Conservation (phyloP, 2,888 invertebrate genomes). For the Anagyrus pseudococci region DNA sequence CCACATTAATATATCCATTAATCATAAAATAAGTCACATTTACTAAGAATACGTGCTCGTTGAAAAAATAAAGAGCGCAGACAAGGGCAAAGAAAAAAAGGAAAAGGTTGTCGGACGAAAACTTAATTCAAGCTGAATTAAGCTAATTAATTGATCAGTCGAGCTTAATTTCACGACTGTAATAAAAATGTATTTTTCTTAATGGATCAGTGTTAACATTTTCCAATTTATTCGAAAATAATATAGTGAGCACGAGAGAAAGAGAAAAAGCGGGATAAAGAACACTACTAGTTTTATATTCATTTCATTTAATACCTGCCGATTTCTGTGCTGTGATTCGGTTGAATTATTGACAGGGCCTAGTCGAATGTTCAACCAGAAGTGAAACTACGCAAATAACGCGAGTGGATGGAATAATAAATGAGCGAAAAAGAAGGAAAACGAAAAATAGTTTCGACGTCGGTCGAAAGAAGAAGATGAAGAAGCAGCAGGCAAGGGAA, state of each 20-base stretch:
- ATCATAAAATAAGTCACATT: too few relatives aligned
- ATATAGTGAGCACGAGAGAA: too few relatives aligned
- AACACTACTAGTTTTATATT: conserved; percentile 1
- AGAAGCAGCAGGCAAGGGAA: conserved; percentile 4
- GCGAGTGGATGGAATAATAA: conserved; percentile 54
- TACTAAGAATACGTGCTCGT: too few relatives aligned
- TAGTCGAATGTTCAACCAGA: neutral
- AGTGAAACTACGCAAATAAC: conserved; percentile 50
- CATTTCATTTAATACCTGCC: conserved; percentile 10
- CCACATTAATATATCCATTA: too few relatives aligned
- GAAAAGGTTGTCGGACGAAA: conserved; percentile 20
- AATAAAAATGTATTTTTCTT: too few relatives aligned
- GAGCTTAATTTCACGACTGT: conserved; percentile 29
- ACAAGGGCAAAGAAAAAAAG: too few relatives aligned
- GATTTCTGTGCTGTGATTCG: conserved; percentile 9
- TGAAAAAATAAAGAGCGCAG: too few relatives aligned
- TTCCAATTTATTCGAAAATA: too few relatives aligned
- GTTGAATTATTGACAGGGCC: neutral
- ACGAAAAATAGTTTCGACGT: conserved; percentile 45
- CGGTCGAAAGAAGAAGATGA: conserved; percentile 10
- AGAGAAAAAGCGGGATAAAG: neutral
- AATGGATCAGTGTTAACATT: too few relatives aligned
- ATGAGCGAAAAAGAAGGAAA: conserved; percentile 47
- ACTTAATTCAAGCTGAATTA: conserved; percentile 29
- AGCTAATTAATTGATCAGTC: conserved; percentile 36